Evolutionary conservation across 2,797 vertebrate genomes (phyloP).

Genomic region (Phoeniculus purpureus): DNA sequence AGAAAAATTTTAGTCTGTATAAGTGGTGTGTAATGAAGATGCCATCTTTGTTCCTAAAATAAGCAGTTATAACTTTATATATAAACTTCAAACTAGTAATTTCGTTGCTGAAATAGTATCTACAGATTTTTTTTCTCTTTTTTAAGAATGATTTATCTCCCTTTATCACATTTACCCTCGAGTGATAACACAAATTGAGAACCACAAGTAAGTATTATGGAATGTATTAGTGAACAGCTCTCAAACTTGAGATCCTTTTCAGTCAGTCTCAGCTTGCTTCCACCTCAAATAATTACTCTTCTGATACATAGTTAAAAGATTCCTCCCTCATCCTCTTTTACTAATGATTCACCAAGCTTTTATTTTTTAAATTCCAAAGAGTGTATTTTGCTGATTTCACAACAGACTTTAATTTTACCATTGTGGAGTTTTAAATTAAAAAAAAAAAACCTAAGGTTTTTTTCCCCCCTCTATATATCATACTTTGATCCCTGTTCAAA

Average conservation of each 20-base stretch:
- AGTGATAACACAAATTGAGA: background rate
- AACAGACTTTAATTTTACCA: background rate
- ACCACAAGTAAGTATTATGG: background rate
- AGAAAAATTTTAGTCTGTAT: background rate
- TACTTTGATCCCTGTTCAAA: background rate
- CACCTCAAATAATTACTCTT: background rate
- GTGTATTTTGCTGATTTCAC: background rate
- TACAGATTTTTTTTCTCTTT: background rate
- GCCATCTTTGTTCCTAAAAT: background rate
- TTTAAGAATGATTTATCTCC: background rate
- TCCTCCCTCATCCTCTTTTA: background rate
- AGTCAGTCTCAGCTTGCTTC: background rate
- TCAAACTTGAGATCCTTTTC: background rate
- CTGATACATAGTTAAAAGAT: background rate
- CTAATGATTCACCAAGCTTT: background rate
- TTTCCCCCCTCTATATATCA: background rate
- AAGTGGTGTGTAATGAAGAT: background rate
- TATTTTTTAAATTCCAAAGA: background rate
- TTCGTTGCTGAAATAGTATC: background rate
- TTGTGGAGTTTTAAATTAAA: background rate
- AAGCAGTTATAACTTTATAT: background rate
- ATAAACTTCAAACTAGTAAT: background rate
- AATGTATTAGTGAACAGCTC: background rate
- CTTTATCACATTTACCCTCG: background rate
- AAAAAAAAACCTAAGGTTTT: background rate